These are phyloP conservation scores for Athalia cordata DNA, from an alignment of 2,888 invertebrate species.

Conservation along the genomic window DNA sequence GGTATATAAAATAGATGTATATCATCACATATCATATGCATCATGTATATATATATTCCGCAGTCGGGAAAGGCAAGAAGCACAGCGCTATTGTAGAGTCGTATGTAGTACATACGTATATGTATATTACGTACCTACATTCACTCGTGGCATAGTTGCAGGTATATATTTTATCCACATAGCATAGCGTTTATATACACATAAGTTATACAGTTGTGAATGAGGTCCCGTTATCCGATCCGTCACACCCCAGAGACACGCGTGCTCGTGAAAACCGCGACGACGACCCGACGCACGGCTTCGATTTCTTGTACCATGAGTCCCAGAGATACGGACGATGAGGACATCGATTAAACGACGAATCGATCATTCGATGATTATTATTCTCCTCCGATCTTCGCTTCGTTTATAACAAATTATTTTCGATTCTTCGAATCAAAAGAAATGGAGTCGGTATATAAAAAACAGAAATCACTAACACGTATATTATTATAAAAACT, in stretches of 20 bases:
- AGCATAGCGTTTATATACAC: neutral
- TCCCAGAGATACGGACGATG: too few relatives aligned
- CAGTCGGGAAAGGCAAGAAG: too few relatives aligned
- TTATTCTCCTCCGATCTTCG: too few relatives aligned
- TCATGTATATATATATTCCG: neutral
- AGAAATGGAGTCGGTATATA: too few relatives aligned
- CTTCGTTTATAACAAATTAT: too few relatives aligned
- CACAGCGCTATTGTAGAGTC: neutral
- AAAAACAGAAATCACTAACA: too few relatives aligned
- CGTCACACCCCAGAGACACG: conserved; percentile 44
- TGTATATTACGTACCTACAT: neutral
- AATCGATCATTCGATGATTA: too few relatives aligned
- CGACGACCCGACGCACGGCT: too few relatives aligned
- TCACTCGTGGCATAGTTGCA: conserved; percentile 20
- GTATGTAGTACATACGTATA: conserved; percentile 7
- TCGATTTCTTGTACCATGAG: too few relatives aligned
- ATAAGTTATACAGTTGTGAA: conserved; percentile 28
- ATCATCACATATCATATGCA: neutral
- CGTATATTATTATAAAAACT: too few relatives aligned
- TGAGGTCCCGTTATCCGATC: conserved; percentile 42
- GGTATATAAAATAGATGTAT: neutral
- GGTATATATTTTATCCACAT: neutral
- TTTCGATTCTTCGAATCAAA: too few relatives aligned
- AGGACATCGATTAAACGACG: too few relatives aligned
- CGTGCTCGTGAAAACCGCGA: neutral